Evolutionary conservation across 2,888 invertebrate species (phyloP).

Genomic region (Parapristionchus giblindavisi): DNA sequence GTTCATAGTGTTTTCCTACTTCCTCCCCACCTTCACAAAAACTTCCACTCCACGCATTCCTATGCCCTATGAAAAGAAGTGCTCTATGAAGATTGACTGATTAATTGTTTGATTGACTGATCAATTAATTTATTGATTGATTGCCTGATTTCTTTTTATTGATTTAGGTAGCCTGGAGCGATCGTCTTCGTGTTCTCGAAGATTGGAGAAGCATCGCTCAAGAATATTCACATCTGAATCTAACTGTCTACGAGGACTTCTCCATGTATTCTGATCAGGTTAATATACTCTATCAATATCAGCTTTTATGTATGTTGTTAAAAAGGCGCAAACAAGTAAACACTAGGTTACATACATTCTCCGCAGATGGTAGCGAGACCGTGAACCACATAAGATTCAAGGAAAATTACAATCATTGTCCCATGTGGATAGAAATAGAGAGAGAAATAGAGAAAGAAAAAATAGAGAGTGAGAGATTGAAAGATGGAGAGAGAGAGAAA

Average conservation of each 20-base stretch:
- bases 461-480: background rate
- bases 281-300: too few species aligned
- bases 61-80: too few species aligned
- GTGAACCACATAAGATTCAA: too few species aligned
- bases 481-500: too few species aligned
- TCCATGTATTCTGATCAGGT: constrained; percentile 68
- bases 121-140: background rate
- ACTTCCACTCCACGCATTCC: too few species aligned
- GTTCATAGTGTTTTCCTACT: too few species aligned
- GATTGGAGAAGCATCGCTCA: constrained; percentile 63
- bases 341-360: too few species aligned
- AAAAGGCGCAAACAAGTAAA: background rate
- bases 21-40: too few species aligned
- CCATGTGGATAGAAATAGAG: background rate
- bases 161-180: constrained; percentile 36
- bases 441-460: background rate
- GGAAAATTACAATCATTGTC: too few species aligned
- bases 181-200: constrained; percentile 45
- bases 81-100: background rate
- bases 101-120: background rate
- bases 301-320: too few species aligned
- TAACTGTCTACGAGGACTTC: constrained; percentile 69
- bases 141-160: background rate
- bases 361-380: too few species aligned
- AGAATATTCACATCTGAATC: constrained; percentile 64